These are phyloP conservation scores for Podarcis muralis DNA, from an alignment of 2,113 vertebrate genomes.

Conservation along the genomic window DNA sequence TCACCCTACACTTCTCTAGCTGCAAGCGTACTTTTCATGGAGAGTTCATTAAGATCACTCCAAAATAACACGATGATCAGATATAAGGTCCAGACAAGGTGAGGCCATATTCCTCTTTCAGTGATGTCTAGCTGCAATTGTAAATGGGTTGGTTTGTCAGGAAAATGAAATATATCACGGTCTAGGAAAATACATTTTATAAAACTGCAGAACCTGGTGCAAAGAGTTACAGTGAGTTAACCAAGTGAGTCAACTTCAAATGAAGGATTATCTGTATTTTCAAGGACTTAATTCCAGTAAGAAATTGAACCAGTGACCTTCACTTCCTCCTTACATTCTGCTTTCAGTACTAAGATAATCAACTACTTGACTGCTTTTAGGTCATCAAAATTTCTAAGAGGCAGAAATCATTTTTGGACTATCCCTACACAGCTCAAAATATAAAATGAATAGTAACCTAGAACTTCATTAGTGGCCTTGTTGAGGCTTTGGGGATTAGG, in stretches of 20 bases:
- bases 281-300: constrained; percentile 42
- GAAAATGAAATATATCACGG: neutral
- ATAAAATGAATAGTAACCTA: constrained; percentile 7
- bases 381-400: constrained; percentile 22
- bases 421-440: neutral
- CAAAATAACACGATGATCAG: neutral
- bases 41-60: neutral
- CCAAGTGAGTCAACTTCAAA: constrained; percentile 19
- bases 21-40: neutral
- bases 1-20: neutral
- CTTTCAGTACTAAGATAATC: constrained; percentile 41
- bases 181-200: constrained; percentile 2
- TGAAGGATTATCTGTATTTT: constrained; percentile 38
- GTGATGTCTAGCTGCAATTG: neutral
- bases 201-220: neutral
- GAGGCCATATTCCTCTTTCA: neutral
- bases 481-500: neutral
- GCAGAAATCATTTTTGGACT: neutral
- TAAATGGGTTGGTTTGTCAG: neutral
- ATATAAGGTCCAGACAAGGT: neutral
- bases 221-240: constrained; percentile 12
- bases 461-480: neutral
- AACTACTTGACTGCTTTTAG: constrained; percentile 22
- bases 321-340: constrained; percentile 25
- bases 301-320: constrained; percentile 23